phyloP scores from a whole-genome alignment of 2,888 invertebrate species.

The Phalera bucephala region DNA sequence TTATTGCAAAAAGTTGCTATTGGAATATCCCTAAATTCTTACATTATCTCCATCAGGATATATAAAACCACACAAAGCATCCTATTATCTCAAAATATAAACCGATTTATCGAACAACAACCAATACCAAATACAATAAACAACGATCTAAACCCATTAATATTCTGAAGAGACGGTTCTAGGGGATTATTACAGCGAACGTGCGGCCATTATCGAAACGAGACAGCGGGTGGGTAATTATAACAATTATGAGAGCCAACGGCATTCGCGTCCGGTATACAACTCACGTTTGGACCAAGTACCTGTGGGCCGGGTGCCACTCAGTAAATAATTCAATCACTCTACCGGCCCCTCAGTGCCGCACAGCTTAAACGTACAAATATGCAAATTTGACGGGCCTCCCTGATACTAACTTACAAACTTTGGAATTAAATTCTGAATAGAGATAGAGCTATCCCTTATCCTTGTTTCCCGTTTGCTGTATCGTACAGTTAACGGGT shows the following conservation, averaged over 20 bases:
- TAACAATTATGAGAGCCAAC: conserved; percentile 56
- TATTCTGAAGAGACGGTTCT: conserved; percentile 38
- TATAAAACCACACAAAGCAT: too few species aligned
- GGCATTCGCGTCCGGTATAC: conserved; percentile 47
- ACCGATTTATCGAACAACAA: too few species aligned
- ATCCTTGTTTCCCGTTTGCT: too few species aligned
- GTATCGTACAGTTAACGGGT: too few species aligned
- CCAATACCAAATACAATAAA: too few species aligned
- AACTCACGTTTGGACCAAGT: conserved; percentile 58
- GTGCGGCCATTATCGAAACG: conserved; percentile 49
- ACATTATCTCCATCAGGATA: too few species aligned
- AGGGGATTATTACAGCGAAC: conserved; percentile 42
- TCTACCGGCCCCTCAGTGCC: conserved; percentile 45
- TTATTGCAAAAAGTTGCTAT: too few species aligned
- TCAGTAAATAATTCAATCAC: conserved; percentile 77
- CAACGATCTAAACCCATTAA: conserved; percentile 30
- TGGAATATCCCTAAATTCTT: too few species aligned
- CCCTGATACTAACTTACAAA: conserved; percentile 48
- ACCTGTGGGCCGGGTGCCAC: conserved; percentile 53
- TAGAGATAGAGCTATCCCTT: too few species aligned
- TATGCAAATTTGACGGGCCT: conserved; percentile 60
- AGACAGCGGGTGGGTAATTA: conserved; percentile 51
- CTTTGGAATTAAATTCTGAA: conserved; percentile 44
- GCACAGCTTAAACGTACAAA: conserved; percentile 60
- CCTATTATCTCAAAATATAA: too few species aligned